A percentile compares a stretch with the other conserved stretches of the same genome.
phyloP scores from a whole-genome alignment of 2,113 vertebrate species.

The Syngnathus floridae region DNA sequence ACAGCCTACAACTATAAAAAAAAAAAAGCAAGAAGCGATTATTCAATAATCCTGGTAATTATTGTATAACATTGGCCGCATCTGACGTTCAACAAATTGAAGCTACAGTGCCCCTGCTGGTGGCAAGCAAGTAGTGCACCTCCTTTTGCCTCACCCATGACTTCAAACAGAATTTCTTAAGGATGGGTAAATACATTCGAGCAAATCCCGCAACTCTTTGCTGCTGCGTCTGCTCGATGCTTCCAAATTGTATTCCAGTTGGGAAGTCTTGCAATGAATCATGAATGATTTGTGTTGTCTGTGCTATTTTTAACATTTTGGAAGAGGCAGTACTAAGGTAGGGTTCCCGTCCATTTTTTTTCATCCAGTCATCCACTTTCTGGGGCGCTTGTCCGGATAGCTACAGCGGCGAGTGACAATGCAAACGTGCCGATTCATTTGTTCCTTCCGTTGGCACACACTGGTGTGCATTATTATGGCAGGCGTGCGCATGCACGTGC shows the following conservation, averaged over 20 bases:
- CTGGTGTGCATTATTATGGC: slow-evolving; percentile 7
- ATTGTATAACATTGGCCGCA: not conserved
- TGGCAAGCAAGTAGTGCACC: not conserved
- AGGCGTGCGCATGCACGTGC: slow-evolving; percentile 7
- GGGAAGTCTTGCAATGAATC: slow-evolving; percentile 1
- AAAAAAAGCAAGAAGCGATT: too few relatives aligned
- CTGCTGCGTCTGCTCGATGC: not conserved
- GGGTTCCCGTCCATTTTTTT: not conserved
- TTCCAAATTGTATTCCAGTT: slow-evolving; percentile 1
- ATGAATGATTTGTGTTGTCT: slow-evolving; percentile 3
- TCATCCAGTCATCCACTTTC: not conserved
- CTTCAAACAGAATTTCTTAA: not conserved
- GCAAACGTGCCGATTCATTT: slow-evolving; percentile 5
- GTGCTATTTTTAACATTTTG: slow-evolving; percentile 3
- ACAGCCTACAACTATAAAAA: not conserved
- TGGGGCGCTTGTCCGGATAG: not conserved
- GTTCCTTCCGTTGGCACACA: slow-evolving; percentile 11
- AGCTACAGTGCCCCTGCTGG: not conserved
- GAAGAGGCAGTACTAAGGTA: not conserved
- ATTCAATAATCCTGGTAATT: not conserved
- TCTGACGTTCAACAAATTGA: not conserved
- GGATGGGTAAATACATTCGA: not conserved
- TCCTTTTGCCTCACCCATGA: not conserved
- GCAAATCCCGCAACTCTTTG: not conserved
- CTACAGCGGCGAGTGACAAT: not conserved